phyloP scores from a whole-genome alignment of 2,888 invertebrate genomes.

The Pyrrhopygopsis socrates region DNA sequence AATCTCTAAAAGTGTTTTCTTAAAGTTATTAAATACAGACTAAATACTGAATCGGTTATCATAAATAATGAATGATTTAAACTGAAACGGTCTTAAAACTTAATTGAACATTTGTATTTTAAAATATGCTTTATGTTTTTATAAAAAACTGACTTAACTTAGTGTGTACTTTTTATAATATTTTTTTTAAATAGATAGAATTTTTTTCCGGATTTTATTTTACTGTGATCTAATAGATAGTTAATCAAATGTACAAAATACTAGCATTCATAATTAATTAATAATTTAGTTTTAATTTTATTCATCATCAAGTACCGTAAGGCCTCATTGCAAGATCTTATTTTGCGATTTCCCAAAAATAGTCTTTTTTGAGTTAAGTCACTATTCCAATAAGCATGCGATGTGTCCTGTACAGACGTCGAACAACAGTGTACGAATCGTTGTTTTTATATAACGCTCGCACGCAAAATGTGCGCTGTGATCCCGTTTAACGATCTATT shows the following conservation, averaged over 20 bases:
- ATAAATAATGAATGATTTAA: not conserved
- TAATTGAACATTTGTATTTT: not conserved
- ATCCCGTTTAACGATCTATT: not conserved
- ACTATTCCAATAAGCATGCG: too few relatives aligned
- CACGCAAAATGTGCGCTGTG: not conserved
- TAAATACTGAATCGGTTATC: not conserved
- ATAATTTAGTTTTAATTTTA: slow-evolving; percentile 17
- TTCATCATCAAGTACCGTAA: slow-evolving; percentile 8
- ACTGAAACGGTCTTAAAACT: slow-evolving; percentile 4
- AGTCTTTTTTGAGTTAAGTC: not conserved
- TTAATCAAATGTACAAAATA: not conserved
- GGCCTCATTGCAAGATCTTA: slow-evolving; percentile 2
- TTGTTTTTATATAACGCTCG: slow-evolving; percentile 2
- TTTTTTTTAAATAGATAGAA: not conserved
- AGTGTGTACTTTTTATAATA: not conserved
- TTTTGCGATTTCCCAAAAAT: slow-evolving; percentile 21
- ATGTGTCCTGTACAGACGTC: slow-evolving; percentile 28
- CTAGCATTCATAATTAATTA: not conserved
- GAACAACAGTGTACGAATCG: slow-evolving; percentile 17
- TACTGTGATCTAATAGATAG: not conserved
- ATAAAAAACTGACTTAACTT: not conserved
- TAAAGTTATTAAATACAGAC: not conserved
- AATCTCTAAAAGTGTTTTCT: not conserved
- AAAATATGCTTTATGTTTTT: slow-evolving; percentile 2
- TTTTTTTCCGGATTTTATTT: not conserved